Evolutionary conservation across 30 jellyfish, hydroid and myxozoan genomes (phyloP).

Genomic region (Hydractinia echinata): DNA sequence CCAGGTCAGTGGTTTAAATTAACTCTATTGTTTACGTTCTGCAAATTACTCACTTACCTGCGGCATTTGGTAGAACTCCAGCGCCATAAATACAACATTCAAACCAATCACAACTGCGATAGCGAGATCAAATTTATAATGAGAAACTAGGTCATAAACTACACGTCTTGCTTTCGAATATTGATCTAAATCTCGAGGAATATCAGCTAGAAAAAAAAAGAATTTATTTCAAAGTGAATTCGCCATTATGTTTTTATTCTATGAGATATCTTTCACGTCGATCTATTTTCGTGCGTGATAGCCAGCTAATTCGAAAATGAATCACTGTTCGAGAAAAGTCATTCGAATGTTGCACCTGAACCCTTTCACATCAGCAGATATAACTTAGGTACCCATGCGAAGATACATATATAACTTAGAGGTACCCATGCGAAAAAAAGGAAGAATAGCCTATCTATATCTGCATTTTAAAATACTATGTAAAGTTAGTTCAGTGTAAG

Average conservation of each 20-base stretch:
- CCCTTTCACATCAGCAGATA: too few relatives aligned
- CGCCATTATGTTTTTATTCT: background rate
- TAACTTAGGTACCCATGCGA: too few relatives aligned
- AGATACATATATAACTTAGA: too few relatives aligned
- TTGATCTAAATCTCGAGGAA: constrained; percentile 48
- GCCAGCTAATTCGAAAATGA: too few relatives aligned
- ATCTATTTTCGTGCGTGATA: background rate
- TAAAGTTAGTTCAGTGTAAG: too few relatives aligned
- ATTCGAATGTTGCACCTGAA: background rate
- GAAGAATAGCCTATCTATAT: too few relatives aligned
- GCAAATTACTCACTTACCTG: constrained; percentile 36
- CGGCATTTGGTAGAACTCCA: constrained; percentile 86
- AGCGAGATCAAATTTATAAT: constrained; percentile 79
- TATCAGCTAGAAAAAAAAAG: constrained; percentile 22
- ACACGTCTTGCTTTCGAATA: constrained; percentile 60
- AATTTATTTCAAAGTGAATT: background rate
- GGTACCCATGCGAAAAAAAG: too few relatives aligned
- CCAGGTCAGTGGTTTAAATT: too few relatives aligned
- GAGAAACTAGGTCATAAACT: constrained; percentile 60
- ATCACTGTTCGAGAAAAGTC: background rate
- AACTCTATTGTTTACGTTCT: too few relatives aligned
- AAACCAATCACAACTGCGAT: constrained; percentile 81
- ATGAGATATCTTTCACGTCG: background rate
- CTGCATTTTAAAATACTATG: too few relatives aligned
- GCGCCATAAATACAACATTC: constrained; percentile 82